Conservation (phyloP, 1,140 invertebrate species). For the Heterodera carotae region DNA sequence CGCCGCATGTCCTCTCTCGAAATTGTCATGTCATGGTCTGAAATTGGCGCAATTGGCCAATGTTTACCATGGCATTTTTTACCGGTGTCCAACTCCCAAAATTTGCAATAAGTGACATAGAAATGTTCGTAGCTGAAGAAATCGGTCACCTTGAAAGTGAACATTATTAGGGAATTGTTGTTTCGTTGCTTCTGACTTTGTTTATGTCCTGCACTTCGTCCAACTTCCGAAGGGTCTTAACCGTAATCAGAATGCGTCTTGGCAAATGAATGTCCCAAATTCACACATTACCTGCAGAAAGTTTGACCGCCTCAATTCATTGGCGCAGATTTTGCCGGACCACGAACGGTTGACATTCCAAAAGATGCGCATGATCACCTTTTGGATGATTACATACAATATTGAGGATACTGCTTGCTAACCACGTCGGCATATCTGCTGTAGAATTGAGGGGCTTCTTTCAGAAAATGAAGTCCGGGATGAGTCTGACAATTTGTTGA, state of each 20-base stretch:
- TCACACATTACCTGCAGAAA: constrained; percentile 74
- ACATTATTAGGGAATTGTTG: background rate
- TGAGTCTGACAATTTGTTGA: constrained; percentile 76
- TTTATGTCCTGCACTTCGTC: constrained; percentile 87
- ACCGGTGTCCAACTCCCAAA: constrained; percentile 98
- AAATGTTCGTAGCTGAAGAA: constrained; percentile 99
- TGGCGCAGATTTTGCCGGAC: constrained; percentile 85
- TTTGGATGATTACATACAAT: background rate
- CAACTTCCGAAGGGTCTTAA: constrained; percentile 67
- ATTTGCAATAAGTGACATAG: constrained; percentile 99
- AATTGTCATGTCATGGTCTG: constrained; percentile 87
- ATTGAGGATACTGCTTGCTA: background rate
- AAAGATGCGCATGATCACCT: constrained; percentile 87
- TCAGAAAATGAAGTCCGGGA: constrained; percentile 91
- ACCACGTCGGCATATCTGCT: constrained; percentile 77
- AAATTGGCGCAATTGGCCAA: constrained; percentile 61
- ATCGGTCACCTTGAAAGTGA: constrained; percentile 80
- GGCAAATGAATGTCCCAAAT: too few species aligned
- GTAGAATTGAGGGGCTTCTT: constrained; percentile 96
- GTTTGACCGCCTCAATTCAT: constrained; percentile 88
- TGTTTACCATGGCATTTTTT: constrained; percentile 68
- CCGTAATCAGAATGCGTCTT: too few species aligned
- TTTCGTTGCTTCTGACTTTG: background rate
- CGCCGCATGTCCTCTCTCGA: constrained; percentile 85
- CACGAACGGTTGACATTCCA: constrained; percentile 97